phyloP scores from a whole-genome alignment of 2,113 vertebrate genomes.

The Macaca mulatta region DNA sequence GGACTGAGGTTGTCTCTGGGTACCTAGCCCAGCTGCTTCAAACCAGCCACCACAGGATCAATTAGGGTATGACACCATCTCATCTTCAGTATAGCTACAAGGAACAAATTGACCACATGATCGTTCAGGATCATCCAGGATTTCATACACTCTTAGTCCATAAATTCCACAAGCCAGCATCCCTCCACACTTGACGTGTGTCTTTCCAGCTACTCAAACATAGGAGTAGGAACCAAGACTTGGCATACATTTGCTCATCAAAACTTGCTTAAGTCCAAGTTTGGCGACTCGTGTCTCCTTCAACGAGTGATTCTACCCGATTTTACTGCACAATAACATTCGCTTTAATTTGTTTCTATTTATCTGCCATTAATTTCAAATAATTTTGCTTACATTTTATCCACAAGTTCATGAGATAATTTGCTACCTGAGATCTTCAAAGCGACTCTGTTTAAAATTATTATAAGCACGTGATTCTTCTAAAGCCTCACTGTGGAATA shows the following conservation, averaged over 20 bases:
- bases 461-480: conserved; percentile 74
- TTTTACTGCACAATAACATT: conserved; percentile 9
- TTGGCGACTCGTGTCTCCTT: neutral
- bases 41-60: neutral
- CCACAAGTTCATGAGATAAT: conserved; percentile 75
- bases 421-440: conserved; percentile 49
- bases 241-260: neutral
- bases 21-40: neutral
- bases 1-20: neutral
- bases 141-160: neutral
- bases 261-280: conserved; percentile 9
- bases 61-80: neutral
- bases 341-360: conserved; percentile 62
- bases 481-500: conserved; percentile 73
- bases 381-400: conserved; percentile 53
- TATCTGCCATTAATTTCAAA: conserved; percentile 43
- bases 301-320: neutral
- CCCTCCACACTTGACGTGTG: neutral
- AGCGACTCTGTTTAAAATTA: conserved; percentile 70
- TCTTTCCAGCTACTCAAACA: neutral
- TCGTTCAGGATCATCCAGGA: neutral
- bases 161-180: neutral
- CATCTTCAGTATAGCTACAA: neutral
- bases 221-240: neutral
- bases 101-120: neutral